phyloP scores from a whole-genome alignment of 2,113 vertebrate species.

The Sturnira hondurensis region DNA sequence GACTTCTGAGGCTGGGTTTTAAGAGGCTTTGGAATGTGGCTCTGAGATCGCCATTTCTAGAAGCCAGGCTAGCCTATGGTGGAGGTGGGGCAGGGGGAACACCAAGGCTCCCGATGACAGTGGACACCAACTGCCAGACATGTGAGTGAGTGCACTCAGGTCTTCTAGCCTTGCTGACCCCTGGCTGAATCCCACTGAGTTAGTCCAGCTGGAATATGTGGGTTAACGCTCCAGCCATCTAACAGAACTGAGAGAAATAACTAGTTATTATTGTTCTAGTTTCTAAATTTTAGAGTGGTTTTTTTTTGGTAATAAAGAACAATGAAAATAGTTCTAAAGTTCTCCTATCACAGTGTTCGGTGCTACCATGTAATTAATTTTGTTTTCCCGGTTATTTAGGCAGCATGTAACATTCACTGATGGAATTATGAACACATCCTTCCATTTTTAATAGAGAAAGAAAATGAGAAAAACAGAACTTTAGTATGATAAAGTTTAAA shows the following conservation, averaged over 20 bases:
- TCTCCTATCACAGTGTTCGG: background rate
- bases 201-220: rapidly evolving
- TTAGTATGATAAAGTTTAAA: background rate
- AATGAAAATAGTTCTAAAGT: background rate
- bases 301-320: background rate
- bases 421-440: background rate
- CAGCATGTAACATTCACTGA: background rate
- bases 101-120: rapidly evolving
- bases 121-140: background rate
- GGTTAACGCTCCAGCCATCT: background rate
- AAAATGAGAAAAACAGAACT: background rate
- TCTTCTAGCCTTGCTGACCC: background rate
- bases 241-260: background rate
- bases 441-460: background rate
- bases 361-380: background rate
- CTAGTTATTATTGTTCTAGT: background rate
- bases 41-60: background rate
- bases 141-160: rapidly evolving
- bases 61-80: background rate
- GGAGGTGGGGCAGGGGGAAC: background rate
- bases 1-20: background rate
- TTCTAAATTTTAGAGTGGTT: background rate
- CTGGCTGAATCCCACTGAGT: background rate
- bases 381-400: background rate
- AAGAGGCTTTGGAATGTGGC: background rate